These are phyloP conservation scores for Drosophila nebulosa DNA, from an alignment of 1,140 invertebrate species.

Conservation along the genomic window DNA sequence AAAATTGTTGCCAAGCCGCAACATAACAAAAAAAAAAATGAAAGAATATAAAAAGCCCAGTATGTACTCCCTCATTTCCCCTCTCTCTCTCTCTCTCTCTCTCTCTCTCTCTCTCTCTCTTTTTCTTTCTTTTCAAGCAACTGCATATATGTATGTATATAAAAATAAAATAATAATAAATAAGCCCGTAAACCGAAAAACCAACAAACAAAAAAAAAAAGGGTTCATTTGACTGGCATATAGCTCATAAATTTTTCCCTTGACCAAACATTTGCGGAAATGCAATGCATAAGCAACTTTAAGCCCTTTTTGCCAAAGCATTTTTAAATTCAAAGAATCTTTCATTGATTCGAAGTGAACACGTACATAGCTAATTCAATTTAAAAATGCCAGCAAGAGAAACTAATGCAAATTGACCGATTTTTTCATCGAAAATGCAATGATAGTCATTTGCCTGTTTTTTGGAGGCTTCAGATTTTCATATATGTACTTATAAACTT, in stretches of 20 bases:
- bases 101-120: neutral
- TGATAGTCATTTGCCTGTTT: too few relatives aligned
- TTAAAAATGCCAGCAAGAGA: constrained; percentile 3
- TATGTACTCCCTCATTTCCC: neutral
- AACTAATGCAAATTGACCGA: too few relatives aligned
- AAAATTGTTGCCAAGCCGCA: neutral
- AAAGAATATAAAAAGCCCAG: neutral
- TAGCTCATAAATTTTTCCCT: constrained; percentile 37
- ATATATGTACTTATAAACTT: too few relatives aligned
- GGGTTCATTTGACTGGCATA: constrained; percentile 18
- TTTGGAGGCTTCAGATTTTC: too few relatives aligned
- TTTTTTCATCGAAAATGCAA: too few relatives aligned
- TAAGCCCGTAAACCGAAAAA: constrained; percentile 56
- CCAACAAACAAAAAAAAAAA: neutral
- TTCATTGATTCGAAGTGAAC: neutral
- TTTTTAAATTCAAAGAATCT: neutral
- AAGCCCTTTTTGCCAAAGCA: constrained; percentile 4
- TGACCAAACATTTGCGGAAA: neutral
- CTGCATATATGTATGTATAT: constrained; percentile 48
- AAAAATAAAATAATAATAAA: constrained; percentile 74
- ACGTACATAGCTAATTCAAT: neutral
- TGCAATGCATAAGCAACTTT: constrained; percentile 22
- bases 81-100: too few relatives aligned
- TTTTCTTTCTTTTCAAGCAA: neutral
- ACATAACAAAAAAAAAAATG: constrained; percentile 23